Percentiles rank a stretch among this genome's conserved stretches.
These are phyloP conservation scores for Metalampra italica DNA, from an alignment of 2,888 invertebrate genomes.

Conservation along the genomic window DNA sequence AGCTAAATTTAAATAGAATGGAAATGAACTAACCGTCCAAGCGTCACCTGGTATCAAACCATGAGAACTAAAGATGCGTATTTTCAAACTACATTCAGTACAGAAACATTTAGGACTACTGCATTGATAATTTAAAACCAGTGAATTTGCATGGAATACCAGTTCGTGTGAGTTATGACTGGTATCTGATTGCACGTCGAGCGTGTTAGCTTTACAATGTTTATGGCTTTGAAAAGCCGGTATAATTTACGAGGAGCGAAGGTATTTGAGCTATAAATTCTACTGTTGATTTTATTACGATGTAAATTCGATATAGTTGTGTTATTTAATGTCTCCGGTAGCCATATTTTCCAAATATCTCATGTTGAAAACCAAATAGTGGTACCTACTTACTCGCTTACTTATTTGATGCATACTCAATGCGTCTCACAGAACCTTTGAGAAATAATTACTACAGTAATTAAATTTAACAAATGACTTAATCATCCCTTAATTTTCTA, in stretches of 20 bases:
- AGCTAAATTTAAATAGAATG: background rate
- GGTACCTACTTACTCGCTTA: too few relatives aligned
- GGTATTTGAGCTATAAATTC: constrained; percentile 6
- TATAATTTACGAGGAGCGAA: constrained; percentile 22
- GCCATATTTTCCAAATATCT: background rate
- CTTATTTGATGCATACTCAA: too few relatives aligned
- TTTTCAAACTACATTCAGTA: constrained; percentile 7
- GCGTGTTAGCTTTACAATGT: constrained; percentile 30
- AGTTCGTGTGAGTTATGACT: constrained; percentile 37
- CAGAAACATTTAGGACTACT: constrained; percentile 14
- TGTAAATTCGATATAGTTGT: background rate
- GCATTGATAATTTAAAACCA: constrained; percentile 20
- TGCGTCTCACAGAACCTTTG: too few relatives aligned
- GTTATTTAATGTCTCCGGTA: background rate
- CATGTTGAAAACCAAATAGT: too few relatives aligned
- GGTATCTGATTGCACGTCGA: constrained; percentile 21
- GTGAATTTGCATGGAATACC: constrained; percentile 39
- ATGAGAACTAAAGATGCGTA: constrained; percentile 1
- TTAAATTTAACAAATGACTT: too few relatives aligned
- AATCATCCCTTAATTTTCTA: too few relatives aligned
- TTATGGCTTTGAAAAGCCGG: constrained; percentile 25
- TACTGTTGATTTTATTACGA: constrained; percentile 7
- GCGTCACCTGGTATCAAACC: constrained; percentile 9
- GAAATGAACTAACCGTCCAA: background rate
- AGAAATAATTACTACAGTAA: too few relatives aligned